Base-by-base conservation (phyloP, 2,797 vertebrate species). In the Margarornis squamiger region DNA sequence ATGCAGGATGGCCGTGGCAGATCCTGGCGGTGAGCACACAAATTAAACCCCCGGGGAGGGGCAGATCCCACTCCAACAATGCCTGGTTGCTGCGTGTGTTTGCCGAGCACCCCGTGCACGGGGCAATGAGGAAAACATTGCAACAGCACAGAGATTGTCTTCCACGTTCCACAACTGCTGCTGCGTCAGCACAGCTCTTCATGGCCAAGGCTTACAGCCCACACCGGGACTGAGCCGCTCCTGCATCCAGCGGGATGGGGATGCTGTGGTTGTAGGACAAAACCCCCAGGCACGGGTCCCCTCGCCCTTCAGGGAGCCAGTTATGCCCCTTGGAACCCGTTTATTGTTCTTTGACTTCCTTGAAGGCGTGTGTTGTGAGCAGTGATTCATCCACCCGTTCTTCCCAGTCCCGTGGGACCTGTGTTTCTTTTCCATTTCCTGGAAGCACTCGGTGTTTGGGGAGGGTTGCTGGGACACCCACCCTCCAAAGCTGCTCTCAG, bases 391-490 rank as follows among this genome's bases (percentile, higher is more conserved):
- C 26, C 29, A 6, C 29, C 51, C n/a, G n/a, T 49, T 82, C 74
- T 58, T 61, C 67, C 90, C 94, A 91, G 41, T 76, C 82, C 49
- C 3, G 2, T 54, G 78, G 93, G 48, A 86, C 74, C 74, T 48
- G 55, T 20, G 71, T n/a, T 96, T 38, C 63, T 85, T 26, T 58
- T 87, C 94, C 80, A 20, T 79, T 81, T 95, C 92, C 90, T 93
- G 76, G 87, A 93, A 57, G 48, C 84, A 16, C 29, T 70, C 0
- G 0, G 14, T 27, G 49, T 81, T 88, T 83, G 59, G 68, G 63
- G 76, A 79, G 96, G 71, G 59, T 62, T 98, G 85, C 79, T 95
- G 63, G 92, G 90, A 65, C 38, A 54, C 65, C 79, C 73, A n/a
- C 75, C 71, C 48, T 49, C 23, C 48, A 14, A 12, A 23, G 48